phyloP scores from a whole-genome alignment of 2,113 vertebrate species.

The Sigmodon hispidus region DNA sequence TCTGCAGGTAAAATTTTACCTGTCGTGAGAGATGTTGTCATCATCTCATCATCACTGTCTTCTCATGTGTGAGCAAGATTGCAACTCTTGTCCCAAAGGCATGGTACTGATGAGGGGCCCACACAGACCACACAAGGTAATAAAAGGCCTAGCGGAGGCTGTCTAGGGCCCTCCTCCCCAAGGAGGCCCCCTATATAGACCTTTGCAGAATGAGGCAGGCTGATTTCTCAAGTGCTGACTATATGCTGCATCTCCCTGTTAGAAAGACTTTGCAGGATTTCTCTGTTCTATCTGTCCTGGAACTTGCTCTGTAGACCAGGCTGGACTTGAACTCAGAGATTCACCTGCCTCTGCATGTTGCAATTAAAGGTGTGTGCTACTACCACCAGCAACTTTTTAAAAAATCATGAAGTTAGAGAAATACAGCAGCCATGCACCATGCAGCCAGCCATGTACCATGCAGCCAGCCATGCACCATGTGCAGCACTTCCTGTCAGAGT shows the following conservation, averaged over 20 bases:
- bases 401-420: too few relatives aligned
- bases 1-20: not conserved
- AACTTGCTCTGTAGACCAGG: not conserved
- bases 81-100: not conserved
- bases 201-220: not conserved
- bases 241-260: not conserved
- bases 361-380: not conserved
- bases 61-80: not conserved
- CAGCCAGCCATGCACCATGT: too few relatives aligned
- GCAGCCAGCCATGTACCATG: too few relatives aligned
- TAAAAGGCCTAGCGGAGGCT: not conserved
- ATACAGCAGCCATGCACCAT: too few relatives aligned
- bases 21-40: not conserved
- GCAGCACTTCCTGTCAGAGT: not conserved
- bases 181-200: too few relatives aligned
- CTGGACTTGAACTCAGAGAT: not conserved
- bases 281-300: not conserved
- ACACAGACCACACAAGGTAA: not conserved
- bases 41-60: not conserved
- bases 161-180: rapidly evolving
- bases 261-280: not conserved
- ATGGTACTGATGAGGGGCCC: not conserved
- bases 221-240: not conserved
- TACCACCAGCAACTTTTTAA: not conserved
- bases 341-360: not conserved